Percentiles rank a stretch among this genome's conserved stretches.
These are phyloP conservation scores for Podargus strigoides DNA, from an alignment of 2,797 vertebrate genomes.

Conservation along the genomic window DNA sequence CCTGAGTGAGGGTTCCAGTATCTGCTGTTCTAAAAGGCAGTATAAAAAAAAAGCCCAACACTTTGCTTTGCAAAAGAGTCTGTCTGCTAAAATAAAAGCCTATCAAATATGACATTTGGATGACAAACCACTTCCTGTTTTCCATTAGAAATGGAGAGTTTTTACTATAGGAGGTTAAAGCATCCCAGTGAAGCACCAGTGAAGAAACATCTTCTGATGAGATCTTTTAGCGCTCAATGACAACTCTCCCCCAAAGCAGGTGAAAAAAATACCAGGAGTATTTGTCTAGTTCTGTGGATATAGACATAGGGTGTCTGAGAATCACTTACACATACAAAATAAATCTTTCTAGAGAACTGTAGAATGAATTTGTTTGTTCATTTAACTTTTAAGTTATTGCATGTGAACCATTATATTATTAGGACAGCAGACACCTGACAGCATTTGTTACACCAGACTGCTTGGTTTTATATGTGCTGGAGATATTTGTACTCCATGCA, in stretches of 20 bases:
- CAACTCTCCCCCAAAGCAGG: not conserved
- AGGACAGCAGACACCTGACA: not conserved
- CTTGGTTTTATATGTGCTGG: not conserved
- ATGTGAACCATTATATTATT: not conserved
- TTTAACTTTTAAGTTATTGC: not conserved
- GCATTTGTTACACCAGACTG: not conserved
- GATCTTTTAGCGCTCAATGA: not conserved
- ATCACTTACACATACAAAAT: not conserved
- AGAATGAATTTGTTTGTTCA: not conserved
- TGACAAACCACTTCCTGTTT: not conserved
- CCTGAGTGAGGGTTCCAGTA: not conserved
- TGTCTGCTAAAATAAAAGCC: not conserved
- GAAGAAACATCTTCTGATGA: not conserved
- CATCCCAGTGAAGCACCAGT: not conserved
- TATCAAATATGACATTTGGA: not conserved
- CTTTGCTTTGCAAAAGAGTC: not conserved
- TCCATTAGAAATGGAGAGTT: not conserved
- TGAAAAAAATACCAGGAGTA: not conserved
- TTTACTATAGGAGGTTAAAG: not conserved
- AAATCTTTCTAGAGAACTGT: not conserved
- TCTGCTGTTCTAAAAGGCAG: not conserved
- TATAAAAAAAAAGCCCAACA: fast-evolving
- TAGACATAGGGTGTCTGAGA: not conserved
- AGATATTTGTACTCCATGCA: not conserved
- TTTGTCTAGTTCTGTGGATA: not conserved